These are phyloP conservation scores for Sinelater perroti DNA, from an alignment of 2,888 invertebrate species.

Conservation along the genomic window DNA sequence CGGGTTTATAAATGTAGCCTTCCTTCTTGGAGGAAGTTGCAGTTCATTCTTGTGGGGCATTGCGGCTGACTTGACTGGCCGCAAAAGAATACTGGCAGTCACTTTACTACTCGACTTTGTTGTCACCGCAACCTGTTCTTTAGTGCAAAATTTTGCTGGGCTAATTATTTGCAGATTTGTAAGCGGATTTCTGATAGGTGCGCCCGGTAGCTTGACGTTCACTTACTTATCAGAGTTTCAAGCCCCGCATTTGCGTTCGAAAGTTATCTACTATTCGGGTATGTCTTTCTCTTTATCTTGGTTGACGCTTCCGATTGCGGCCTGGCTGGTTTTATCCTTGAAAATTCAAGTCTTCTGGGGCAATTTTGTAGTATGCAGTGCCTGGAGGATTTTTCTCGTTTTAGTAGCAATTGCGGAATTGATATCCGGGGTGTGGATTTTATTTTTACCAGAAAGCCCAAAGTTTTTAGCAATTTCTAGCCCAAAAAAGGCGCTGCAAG, in stretches of 20 bases:
- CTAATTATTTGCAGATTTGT: slow-evolving; percentile 70
- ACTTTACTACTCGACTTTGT: slow-evolving; percentile 60
- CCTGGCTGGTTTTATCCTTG: slow-evolving; percentile 52
- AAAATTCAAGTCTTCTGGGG: slow-evolving; percentile 41
- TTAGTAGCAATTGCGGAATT: slow-evolving; percentile 72
- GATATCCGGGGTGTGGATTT: slow-evolving; percentile 66
- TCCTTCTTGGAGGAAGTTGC: slow-evolving; percentile 75
- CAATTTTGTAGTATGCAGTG: slow-evolving; percentile 65
- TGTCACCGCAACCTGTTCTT: slow-evolving; percentile 65
- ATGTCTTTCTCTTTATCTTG: slow-evolving; percentile 75
- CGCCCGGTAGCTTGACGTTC: slow-evolving; percentile 69
- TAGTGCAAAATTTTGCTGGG: slow-evolving; percentile 67
- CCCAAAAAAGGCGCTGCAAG: slow-evolving; percentile 66
- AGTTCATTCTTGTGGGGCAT: slow-evolving; percentile 85
- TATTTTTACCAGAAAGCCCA: slow-evolving; percentile 79
- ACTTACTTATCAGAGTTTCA: slow-evolving; percentile 75
- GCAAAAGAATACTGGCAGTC: slow-evolving; percentile 64
- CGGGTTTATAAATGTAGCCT: slow-evolving; percentile 76
- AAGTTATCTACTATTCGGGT: slow-evolving; percentile 70
- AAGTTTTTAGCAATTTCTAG: slow-evolving; percentile 75
- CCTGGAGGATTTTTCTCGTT: slow-evolving; percentile 80
- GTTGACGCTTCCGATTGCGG: slow-evolving; percentile 69
- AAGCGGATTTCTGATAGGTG: slow-evolving; percentile 70
- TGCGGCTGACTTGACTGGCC: slow-evolving; percentile 78
- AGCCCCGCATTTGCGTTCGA: slow-evolving; percentile 65